Evolutionary conservation across 2,113 vertebrate genomes (phyloP).

Genomic region (Psilopsiagon aymara): DNA sequence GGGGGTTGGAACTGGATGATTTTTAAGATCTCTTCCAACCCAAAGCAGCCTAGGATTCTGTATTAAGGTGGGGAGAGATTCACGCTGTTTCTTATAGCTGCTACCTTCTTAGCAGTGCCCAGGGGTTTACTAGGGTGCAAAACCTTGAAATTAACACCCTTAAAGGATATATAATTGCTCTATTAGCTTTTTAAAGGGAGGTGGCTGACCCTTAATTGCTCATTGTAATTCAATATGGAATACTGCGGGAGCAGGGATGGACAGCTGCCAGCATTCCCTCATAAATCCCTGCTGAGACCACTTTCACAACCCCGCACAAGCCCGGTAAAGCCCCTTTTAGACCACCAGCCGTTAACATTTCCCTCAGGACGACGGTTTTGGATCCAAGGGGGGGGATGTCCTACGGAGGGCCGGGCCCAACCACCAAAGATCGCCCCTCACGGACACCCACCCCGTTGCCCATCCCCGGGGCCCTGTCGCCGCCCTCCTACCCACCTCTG

Average conservation of each 20-base stretch:
- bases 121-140: rapidly evolving
- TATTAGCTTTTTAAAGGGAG: rapidly evolving
- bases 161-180: rapidly evolving
- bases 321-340: rapidly evolving
- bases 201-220: neutral
- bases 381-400: neutral
- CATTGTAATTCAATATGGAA: rapidly evolving
- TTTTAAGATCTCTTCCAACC: neutral
- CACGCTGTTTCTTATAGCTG: rapidly evolving
- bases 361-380: neutral
- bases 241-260: rapidly evolving
- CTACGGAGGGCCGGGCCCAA: neutral
- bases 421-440: rapidly evolving
- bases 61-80: rapidly evolving
- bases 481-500: neutral
- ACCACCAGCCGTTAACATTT: rapidly evolving
- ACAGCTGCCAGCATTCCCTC: rapidly evolving
- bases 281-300: rapidly evolving
- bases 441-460: rapidly evolving
- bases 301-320: rapidly evolving
- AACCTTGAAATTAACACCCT: rapidly evolving
- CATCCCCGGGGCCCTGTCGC: rapidly evolving
- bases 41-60: neutral
- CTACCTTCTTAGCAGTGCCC: too few relatives aligned
- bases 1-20: neutral